Base-by-base conservation (phyloP, 2,888 invertebrate genomes). In the Dascillus cervinus region DNA sequence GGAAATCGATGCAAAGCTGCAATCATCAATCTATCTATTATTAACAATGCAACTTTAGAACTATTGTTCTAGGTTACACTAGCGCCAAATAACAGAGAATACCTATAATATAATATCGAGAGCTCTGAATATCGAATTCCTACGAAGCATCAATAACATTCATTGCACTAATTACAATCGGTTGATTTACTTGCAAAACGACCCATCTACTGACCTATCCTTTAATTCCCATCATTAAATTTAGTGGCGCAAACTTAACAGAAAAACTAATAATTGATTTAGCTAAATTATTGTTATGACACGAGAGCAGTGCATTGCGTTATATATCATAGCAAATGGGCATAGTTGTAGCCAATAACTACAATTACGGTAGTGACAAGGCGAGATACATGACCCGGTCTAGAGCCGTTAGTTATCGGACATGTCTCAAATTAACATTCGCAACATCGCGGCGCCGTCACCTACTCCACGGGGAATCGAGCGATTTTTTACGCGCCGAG, bases 271-370 rank as follows among this genome's bases (percentile, higher is more conserved):
- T n/a, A 60, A 62, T 60, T 60, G 62, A 62, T 62, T 62, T 60
- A 55, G 58, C 54, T 62, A 59, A 62, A 60, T 62, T 62, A 62
- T 60, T 57, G 60, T 60, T 60, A 56, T 60, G 60, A 58, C 60
- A 55, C 52, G 54, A 54, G 49, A 47, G n/a, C n/a, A n/a, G 53
- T 46, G 47, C 51, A 53, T 44, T 53, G 50, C 59, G n/a, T n/a
- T n/a, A 61, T 62, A 62, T 61, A 60, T 61, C 60, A 60, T 53
- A 47, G 50, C 46, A 53, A 61, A 61, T 61, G 59, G 60, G 52
- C 62, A 61, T 62, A 61, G 60, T 61, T 61, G 58, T 56, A 52
- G 56, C 60, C 61, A 61, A 62, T 62, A 62, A 61, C 60, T 60
- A 56, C 59, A 60, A 62, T 62, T 61, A 62, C 58, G 52, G 52